A percentile compares a stretch with the other conserved stretches of the same genome.
Conservation (phyloP, 2,888 invertebrate genomes). For the Malacosoma neustria region DNA sequence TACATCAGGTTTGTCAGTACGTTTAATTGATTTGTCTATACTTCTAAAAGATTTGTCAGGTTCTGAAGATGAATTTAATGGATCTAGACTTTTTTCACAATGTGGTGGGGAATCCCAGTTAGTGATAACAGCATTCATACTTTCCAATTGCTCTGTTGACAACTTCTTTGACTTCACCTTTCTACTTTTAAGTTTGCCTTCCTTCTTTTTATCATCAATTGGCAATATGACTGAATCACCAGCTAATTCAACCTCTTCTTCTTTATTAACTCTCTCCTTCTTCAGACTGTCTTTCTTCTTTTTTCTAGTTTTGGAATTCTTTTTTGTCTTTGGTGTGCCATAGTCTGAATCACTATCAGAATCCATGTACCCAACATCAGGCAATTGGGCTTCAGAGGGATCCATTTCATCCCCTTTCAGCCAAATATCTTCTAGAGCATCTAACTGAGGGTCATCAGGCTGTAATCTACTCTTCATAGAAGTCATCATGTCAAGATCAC, state of each 20-base stretch:
- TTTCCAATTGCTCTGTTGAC: conserved; percentile 42
- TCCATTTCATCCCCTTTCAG: conserved; percentile 86
- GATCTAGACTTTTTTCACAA: conserved; percentile 23
- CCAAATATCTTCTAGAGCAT: conserved; percentile 86
- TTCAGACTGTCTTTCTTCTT: conserved; percentile 36
- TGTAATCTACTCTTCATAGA: conserved; percentile 62
- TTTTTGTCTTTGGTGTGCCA: conserved; percentile 38
- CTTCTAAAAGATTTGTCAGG: conserved; percentile 5
- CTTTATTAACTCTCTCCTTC: conserved; percentile 25
- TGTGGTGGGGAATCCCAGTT: conserved; percentile 57
- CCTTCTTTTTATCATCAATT: conserved; percentile 13
- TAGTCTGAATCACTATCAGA: conserved; percentile 67
- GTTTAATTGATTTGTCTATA: conserved; percentile 6
- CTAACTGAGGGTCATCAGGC: conserved; percentile 82
- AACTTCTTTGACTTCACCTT: conserved; percentile 48
- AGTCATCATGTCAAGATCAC: conserved; percentile 68
- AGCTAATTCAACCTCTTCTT: conserved; percentile 12
- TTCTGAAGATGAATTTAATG: conserved; percentile 16
- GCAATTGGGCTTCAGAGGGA: conserved; percentile 60
- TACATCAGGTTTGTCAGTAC: neutral
- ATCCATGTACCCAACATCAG: conserved; percentile 65
- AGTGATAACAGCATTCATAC: conserved; percentile 45
- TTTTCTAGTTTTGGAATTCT: conserved; percentile 30
- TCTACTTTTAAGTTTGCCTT: conserved; percentile 14
- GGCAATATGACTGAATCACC: conserved; percentile 12